phyloP scores from a whole-genome alignment of 2,888 invertebrate genomes.

The Geophilus truncorum region DNA sequence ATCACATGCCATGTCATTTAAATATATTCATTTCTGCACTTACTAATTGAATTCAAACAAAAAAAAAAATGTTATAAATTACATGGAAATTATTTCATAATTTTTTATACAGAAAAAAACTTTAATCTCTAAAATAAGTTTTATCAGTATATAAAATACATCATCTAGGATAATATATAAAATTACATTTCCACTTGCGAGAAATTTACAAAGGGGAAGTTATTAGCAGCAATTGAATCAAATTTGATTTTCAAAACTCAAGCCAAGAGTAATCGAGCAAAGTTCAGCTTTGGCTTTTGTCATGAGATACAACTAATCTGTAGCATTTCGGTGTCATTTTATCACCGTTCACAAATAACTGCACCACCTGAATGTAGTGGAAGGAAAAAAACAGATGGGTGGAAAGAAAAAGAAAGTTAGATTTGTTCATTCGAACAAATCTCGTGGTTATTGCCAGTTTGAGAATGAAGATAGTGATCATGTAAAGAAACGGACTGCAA shows the following conservation, averaged over 20 bases:
- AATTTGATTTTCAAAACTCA: not conserved
- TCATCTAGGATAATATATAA: too few relatives aligned
- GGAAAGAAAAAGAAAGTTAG: not conserved
- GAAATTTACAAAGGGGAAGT: not conserved
- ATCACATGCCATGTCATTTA: too few relatives aligned
- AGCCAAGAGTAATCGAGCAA: not conserved
- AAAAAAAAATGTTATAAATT: too few relatives aligned
- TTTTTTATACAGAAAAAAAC: not conserved
- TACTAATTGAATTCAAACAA: too few relatives aligned
- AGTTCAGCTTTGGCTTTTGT: not conserved
- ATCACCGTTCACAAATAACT: not conserved
- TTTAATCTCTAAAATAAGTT: not conserved
- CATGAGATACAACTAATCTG: not conserved
- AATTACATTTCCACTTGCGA: not conserved
- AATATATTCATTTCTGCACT: too few relatives aligned
- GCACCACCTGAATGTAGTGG: not conserved
- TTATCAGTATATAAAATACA: not conserved
- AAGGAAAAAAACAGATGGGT: not conserved
- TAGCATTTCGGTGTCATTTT: not conserved
- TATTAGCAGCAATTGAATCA: not conserved
- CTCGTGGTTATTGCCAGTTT: not conserved
- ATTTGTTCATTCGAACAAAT: not conserved
- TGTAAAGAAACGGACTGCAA: not conserved
- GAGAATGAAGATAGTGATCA: not conserved
- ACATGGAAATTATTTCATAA: too few relatives aligned